Evolutionary conservation across 2,797 vertebrate species (phyloP).

Genomic region (Falco rusticolus): DNA sequence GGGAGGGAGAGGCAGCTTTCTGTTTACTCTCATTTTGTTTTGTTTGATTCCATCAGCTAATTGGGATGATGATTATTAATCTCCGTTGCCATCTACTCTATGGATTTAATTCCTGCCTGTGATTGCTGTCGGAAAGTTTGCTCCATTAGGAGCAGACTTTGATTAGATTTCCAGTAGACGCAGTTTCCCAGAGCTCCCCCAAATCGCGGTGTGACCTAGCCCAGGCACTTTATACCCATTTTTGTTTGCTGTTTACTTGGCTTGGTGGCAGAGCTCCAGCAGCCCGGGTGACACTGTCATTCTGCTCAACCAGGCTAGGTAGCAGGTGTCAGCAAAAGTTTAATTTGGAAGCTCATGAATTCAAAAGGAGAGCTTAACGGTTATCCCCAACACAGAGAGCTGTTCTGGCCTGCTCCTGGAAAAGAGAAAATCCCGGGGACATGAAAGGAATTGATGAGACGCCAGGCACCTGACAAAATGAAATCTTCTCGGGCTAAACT

Average conservation of each 20-base stretch:
- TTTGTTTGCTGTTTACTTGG: accelerated
- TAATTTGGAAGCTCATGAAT: constrained; percentile 69
- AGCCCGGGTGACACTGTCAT: not conserved
- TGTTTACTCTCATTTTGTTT: constrained; percentile 37
- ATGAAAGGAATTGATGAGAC: constrained; percentile 54
- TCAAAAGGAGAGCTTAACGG: constrained; percentile 47
- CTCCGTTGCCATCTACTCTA: not conserved
- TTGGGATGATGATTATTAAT: constrained; percentile 26
- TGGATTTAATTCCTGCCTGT: constrained; percentile 21
- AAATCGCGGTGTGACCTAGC: not conserved
- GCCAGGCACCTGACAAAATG: not conserved
- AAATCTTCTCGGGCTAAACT: not conserved
- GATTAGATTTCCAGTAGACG: not conserved
- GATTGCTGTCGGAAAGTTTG: constrained; percentile 33
- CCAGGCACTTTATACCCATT: not conserved
- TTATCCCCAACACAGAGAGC: constrained; percentile 42
- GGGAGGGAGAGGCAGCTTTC: not conserved
- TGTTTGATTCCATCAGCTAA: constrained; percentile 41
- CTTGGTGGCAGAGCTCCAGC: not conserved
- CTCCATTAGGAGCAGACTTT: not conserved
- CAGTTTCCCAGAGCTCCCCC: not conserved
- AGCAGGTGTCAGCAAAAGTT: constrained; percentile 68
- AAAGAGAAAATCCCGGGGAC: constrained; percentile 52
- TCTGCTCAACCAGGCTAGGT: constrained; percentile 9
- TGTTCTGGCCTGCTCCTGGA: constrained; percentile 46